These are phyloP conservation scores for Tupiocoris notatus DNA, from an alignment of 2,888 invertebrate species.

Conservation along the genomic window DNA sequence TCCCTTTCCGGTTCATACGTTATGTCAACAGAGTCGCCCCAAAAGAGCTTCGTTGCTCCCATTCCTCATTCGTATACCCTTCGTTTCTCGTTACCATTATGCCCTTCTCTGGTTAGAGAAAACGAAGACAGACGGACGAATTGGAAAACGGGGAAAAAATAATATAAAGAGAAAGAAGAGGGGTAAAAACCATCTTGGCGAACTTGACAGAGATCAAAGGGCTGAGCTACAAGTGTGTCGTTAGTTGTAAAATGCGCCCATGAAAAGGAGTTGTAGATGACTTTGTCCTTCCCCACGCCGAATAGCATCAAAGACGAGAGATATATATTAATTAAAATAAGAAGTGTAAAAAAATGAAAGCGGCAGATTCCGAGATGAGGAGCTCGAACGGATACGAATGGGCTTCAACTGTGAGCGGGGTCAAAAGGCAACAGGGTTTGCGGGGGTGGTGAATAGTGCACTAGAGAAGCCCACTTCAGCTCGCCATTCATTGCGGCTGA, in stretches of 20 bases:
- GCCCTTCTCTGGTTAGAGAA: neutral
- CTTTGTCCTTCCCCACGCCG: constrained; percentile 6
- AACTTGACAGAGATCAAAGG: constrained; percentile 26
- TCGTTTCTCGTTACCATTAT: neutral
- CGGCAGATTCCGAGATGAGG: constrained; percentile 1
- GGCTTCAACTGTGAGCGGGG: constrained; percentile 3
- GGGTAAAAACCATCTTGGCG: constrained; percentile 12
- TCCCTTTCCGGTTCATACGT: too few relatives aligned
- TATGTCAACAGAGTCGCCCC: too few relatives aligned
- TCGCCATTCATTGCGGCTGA: constrained; percentile 31
- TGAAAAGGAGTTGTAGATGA: constrained; percentile 4
- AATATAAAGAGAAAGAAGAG: constrained; percentile 17
- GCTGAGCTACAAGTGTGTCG: constrained; percentile 32
- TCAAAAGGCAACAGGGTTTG: constrained; percentile 6
- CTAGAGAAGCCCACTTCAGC: constrained; percentile 15
- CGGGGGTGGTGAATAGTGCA: neutral
- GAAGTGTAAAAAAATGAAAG: constrained; percentile 28
- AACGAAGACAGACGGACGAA: neutral
- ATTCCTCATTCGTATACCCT: too few relatives aligned
- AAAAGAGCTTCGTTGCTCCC: too few relatives aligned
- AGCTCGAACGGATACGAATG: constrained; percentile 26
- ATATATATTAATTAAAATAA: constrained; percentile 40
- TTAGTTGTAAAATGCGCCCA: constrained; percentile 13
- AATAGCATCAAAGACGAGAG: neutral
- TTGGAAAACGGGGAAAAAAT: neutral